These are phyloP conservation scores for Zaprionus lachaisei DNA, from an alignment of 1,140 invertebrate genomes.

Conservation along the genomic window DNA sequence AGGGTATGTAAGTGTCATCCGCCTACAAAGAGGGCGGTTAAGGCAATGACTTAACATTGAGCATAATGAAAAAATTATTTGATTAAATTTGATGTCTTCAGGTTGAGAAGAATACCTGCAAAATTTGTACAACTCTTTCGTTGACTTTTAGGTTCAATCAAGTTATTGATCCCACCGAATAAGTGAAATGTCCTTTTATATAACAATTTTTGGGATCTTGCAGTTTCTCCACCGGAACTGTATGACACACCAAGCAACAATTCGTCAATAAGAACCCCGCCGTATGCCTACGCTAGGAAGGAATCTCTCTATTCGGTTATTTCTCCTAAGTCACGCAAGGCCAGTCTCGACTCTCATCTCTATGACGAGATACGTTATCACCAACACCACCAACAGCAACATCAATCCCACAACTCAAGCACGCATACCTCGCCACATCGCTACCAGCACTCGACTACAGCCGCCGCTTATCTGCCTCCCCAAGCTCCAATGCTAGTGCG, in stretches of 20 bases:
- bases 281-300: conserved; percentile 78
- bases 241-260: conserved; percentile 82
- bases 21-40: conserved; percentile 29
- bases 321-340: conserved; percentile 77
- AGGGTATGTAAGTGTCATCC: conserved; percentile 83
- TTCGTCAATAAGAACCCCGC: conserved; percentile 68
- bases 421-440: conserved; percentile 27
- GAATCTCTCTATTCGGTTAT: conserved; percentile 79
- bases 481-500: conserved; percentile 9
- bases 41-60: conserved; percentile 17
- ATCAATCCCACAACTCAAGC: conserved; percentile 2
- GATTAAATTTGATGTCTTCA: too few species aligned
- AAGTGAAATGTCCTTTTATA: background rate
- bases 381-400: conserved; percentile 48
- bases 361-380: conserved; percentile 83
- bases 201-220: conserved; percentile 5
- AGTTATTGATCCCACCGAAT: conserved; percentile 21
- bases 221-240: conserved; percentile 66
- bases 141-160: background rate
- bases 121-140: too few species aligned
- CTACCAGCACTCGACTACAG: conserved; percentile 61
- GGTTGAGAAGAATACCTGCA: too few species aligned
- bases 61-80: background rate
- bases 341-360: conserved; percentile 77
- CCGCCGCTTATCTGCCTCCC: conserved; percentile 59